Evolutionary conservation across 2,113 vertebrate species (phyloP), one percentile per base, ranked within the genome.

Genomic region (Oncorhynchus tshawytscha): DNA sequence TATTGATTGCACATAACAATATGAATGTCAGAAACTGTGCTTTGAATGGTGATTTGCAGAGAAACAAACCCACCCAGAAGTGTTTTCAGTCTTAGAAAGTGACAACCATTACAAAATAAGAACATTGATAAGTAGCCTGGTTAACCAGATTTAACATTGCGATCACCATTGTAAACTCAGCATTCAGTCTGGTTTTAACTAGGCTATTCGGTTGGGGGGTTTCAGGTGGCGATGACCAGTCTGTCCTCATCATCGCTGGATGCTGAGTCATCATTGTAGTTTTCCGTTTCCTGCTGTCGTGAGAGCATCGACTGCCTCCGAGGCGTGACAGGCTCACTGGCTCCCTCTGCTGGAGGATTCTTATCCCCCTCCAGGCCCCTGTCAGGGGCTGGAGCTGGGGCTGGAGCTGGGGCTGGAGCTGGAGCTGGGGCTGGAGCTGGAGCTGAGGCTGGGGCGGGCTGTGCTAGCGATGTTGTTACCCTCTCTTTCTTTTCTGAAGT

Each of bases 1-100:
- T 93, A 95, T 95, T 95, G 95, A 98, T 97, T 98, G 97, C 97
- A 99, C 96, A 51, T 95, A 95, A 95, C 90, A 95, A 94, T 95
- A 92, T 95, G 94, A 94, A 95, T 92, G 93, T 95, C 95, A 95
- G 94, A 95, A 95, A 97, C 96, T 98, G 97, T 98, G 97, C 97
- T 99, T 94, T 94, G 92, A 94, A 91, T 88, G 83, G 88, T 86
- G 94, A 92, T 93, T 95, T 93, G 92, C 88, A 90, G 91, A 92
- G 86, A 78, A 67, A 84, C 90, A 94, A 95, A 95, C 93, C 94
- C 16, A 54, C 51, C 90, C 86, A 82, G 86, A 95, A 95, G 95
- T 95, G 94, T 97, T 92, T 94, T 92, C 80, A 91, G 91, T 82
- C 91, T 91, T 93, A 94, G 85, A 94, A 94, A 93, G 92, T 94